Evolutionary conservation across 1,140 invertebrate genomes (phyloP).

Genomic region (Bombus impatiens): DNA sequence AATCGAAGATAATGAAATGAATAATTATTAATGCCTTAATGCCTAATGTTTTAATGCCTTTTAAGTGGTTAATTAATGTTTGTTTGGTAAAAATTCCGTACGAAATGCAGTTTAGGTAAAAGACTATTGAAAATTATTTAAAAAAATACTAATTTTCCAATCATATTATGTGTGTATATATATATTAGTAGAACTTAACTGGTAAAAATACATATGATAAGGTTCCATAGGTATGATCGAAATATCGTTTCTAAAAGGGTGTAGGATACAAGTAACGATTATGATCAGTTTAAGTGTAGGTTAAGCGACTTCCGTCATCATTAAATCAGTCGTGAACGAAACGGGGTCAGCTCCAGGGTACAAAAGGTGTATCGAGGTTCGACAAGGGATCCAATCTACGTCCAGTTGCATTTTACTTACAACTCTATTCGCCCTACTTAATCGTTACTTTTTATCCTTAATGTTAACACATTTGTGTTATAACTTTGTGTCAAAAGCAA

Average conservation of each 20-base stretch:
- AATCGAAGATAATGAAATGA: background rate
- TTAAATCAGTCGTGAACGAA: conserved; percentile 4
- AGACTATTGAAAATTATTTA: background rate
- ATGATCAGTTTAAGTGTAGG: background rate
- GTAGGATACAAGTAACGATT: background rate
- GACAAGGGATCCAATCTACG: background rate
- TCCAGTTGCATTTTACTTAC: background rate
- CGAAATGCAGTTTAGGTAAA: background rate
- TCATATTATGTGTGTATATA: background rate
- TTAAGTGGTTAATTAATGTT: background rate
- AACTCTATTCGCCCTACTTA: background rate
- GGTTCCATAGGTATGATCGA: no score
- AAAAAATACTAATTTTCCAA: background rate
- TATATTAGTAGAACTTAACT: background rate
- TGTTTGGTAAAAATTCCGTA: background rate
- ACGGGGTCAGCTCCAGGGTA: conserved; percentile 9
- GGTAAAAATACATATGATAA: background rate
- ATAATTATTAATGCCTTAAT: background rate
- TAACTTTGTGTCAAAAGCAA: background rate
- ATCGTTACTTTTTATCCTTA: background rate
- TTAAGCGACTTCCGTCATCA: conserved; percentile 6
- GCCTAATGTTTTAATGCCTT: background rate
- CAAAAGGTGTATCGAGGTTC: background rate
- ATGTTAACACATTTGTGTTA: background rate
- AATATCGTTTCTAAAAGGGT: background rate